phyloP scores from a whole-genome alignment of 2,888 invertebrate species.

The Aphelenchoides bicaudatus region DNA sequence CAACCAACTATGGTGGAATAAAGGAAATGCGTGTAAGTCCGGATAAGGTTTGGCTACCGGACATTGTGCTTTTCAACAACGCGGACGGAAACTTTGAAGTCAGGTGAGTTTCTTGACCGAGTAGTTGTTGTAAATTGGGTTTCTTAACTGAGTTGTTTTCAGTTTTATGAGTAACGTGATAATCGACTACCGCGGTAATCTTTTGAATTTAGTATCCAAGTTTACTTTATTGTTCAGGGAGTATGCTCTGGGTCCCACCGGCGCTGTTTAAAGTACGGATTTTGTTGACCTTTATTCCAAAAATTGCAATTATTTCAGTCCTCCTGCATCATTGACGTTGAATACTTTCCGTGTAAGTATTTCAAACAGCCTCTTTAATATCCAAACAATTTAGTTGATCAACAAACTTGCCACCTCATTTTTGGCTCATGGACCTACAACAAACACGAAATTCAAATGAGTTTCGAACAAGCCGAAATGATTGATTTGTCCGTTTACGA shows the following conservation, averaged over 20 bases:
- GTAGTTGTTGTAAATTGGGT: no score
- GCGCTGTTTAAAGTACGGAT: constrained; percentile 97
- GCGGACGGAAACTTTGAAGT: constrained; percentile 99
- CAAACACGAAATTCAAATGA: constrained; percentile 68
- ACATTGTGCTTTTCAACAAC: constrained; percentile 63
- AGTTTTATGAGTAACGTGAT: constrained; percentile 97
- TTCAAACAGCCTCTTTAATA: neutral
- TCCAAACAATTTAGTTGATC: constrained; percentile 68
- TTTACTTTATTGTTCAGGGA: neutral
- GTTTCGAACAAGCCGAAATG: constrained; percentile 80
- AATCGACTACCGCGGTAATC: constrained; percentile 80
- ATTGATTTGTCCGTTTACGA: constrained; percentile 40
- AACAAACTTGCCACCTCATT: constrained; percentile 96
- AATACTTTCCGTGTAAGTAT: constrained; percentile 40
- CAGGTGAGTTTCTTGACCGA: no score
- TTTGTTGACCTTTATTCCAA: no score
- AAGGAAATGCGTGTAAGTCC: constrained; percentile 62
- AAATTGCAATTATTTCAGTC: no score
- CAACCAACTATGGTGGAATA: constrained; percentile 59
- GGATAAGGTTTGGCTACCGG: constrained; percentile 61
- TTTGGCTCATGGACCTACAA: constrained; percentile 88
- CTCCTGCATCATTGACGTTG: constrained; percentile 80
- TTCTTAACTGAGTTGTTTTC: no score
- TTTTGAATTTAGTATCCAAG: no score
- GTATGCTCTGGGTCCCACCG: constrained; percentile 87